Base-by-base conservation (phyloP, 2,113 vertebrate species). In the Thymallus thymallus region DNA sequence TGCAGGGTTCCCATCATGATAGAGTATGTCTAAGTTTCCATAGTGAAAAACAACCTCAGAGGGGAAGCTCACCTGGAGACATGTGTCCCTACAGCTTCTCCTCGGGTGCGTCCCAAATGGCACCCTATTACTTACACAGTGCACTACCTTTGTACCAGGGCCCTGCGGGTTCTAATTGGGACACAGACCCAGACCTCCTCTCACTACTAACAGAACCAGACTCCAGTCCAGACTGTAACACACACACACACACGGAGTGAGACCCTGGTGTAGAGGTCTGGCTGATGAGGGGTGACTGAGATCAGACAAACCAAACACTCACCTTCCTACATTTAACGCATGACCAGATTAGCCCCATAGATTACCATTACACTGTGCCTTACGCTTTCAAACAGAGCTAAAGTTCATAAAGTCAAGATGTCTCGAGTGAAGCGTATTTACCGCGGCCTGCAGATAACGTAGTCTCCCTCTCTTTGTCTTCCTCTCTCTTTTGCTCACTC, bases 401-500 rank as follows among this genome's bases (percentile, higher is more conserved):
- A 62, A 79, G 77, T 74, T 79, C 77, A 74, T 61, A 26, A 20
- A 51, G 12, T 51, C 46, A n/a, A 63, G 61, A 22, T 14, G 23
- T 26, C 22, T 63, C 22, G 56, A 58, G 14, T 58, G 2, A 3
- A 58, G 1, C 2, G n/a, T 58, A 16, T 48, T 13, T 48, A 48
- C 12, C 3, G 55, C 55, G 16, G 16, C 6, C 16, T 58, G 20
- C 56, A n/a, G 5, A n/a, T n/a, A 58, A 9, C 16, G 46, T 48
- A 58, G 22, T 58, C 6, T 58, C 18, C 14, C 46, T 4, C 2
- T 71, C 30, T 58, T 35, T 35, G 46, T 58, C 10, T 61, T n/a
- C 4, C 6, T 48, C 3, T 5, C 14, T 48, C 5, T 14, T 76
- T 80, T 79, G 68, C 83, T 78, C 81, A 67, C 79, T 83, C 83